Conservation (phyloP, 2,113 vertebrate genomes). For the Thalassarche chlororhynchos region DNA sequence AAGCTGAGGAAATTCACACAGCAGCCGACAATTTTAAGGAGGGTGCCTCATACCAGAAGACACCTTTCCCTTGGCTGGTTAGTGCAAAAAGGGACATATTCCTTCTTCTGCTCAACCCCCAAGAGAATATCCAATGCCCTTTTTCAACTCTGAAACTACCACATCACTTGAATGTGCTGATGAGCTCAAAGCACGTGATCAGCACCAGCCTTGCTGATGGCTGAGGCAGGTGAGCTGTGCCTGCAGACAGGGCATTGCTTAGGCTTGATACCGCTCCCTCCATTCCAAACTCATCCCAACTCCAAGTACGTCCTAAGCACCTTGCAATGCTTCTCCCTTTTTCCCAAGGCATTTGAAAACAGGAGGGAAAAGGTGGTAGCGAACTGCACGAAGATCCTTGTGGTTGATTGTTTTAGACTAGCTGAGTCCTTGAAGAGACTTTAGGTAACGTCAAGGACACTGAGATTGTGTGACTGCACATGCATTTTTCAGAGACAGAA, state of each 20-base stretch:
- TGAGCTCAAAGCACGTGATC: not conserved
- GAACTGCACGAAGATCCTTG: not conserved
- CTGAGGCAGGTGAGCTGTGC: not conserved
- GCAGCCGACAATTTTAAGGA: not conserved
- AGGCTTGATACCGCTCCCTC: not conserved
- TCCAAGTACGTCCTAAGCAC: not conserved
- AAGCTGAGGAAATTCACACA: not conserved
- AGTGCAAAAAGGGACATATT: not conserved
- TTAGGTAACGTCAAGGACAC: not conserved
- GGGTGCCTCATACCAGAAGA: not conserved
- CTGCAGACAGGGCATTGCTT: not conserved
- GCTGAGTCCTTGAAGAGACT: not conserved
- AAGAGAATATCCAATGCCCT: not conserved
- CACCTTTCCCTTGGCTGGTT: not conserved
- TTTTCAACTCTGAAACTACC: not conserved
- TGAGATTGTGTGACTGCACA: not conserved
- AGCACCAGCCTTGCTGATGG: not conserved
- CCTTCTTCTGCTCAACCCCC: not conserved
- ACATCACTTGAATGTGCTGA: not conserved
- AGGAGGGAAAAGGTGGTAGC: not conserved
- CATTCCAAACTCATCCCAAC: not conserved
- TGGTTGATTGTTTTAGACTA: not conserved
- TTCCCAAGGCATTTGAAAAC: not conserved
- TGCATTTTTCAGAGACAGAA: not conserved
- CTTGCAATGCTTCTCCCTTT: not conserved